Evolutionary conservation across 2,888 invertebrate species (phyloP).

Genomic region (Fragum sueziense): DNA sequence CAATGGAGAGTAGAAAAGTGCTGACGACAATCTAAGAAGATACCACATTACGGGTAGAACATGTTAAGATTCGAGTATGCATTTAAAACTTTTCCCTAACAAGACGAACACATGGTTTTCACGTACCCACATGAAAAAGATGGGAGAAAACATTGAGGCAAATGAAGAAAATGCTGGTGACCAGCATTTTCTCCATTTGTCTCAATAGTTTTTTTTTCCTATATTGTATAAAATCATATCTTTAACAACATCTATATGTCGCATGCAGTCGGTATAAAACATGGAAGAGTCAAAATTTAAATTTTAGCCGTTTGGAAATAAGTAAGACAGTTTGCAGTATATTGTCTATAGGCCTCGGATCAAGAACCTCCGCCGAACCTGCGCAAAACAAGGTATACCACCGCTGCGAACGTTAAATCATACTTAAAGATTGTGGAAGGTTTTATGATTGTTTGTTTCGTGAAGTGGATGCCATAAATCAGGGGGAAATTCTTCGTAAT

Average conservation of each 20-base stretch:
- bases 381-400: slow-evolving; percentile 3
- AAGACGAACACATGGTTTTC: no score
- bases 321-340: neutral
- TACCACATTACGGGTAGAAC: no score
- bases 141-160: no score
- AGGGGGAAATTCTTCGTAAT: slow-evolving; percentile 35
- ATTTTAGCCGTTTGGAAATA: neutral
- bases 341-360: neutral
- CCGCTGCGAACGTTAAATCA: slow-evolving; percentile 50
- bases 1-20: no score
- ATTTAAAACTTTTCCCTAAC: no score
- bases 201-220: neutral
- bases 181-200: neutral
- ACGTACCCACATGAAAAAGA: no score
- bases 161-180: neutral
- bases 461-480: slow-evolving; percentile 50
- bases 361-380: slow-evolving; percentile 11
- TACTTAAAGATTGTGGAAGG: slow-evolving; percentile 41
- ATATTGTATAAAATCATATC: neutral
- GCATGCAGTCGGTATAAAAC: neutral
- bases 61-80: no score
- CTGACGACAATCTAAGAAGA: no score
- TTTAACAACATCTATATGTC: neutral
- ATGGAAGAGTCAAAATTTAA: neutral
- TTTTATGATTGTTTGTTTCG: slow-evolving; percentile 50